phyloP scores from a whole-genome alignment of 2,113 vertebrate genomes.

The Todiramphus chloris region DNA sequence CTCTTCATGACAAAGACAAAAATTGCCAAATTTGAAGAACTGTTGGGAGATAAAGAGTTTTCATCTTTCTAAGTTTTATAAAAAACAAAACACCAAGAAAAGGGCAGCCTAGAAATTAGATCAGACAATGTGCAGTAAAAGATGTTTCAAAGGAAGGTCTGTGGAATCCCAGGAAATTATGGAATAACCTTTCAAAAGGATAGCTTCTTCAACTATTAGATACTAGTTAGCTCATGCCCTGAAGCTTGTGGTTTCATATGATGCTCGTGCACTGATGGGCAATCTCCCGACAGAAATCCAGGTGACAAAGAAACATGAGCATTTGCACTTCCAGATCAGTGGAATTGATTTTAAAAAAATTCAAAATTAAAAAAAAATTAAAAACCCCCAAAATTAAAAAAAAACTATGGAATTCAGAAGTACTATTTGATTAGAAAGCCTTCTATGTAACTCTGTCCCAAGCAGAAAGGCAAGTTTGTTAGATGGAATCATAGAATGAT shows the following conservation, averaged over 20 bases:
- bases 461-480: not conserved
- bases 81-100: not conserved
- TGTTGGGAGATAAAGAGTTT: not conserved
- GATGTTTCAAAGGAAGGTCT: not conserved
- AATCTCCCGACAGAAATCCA: not conserved
- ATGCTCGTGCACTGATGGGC: not conserved
- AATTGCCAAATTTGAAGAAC: not conserved
- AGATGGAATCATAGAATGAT: too few species aligned
- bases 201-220: not conserved
- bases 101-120: not conserved
- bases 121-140: not conserved
- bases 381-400: too few species aligned
- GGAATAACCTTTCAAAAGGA: not conserved
- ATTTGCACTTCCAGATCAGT: not conserved
- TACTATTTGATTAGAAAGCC: not conserved
- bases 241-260: not conserved
- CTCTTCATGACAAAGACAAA: not conserved
- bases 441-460: not conserved
- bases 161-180: not conserved
- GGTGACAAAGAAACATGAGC: not conserved
- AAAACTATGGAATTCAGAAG: not conserved
- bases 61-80: not conserved
- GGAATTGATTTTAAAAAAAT: too few species aligned
- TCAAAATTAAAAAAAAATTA: too few species aligned
- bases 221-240: not conserved